Conservation (phyloP, 2,888 invertebrate genomes). For the Sarcophaga variegata region DNA sequence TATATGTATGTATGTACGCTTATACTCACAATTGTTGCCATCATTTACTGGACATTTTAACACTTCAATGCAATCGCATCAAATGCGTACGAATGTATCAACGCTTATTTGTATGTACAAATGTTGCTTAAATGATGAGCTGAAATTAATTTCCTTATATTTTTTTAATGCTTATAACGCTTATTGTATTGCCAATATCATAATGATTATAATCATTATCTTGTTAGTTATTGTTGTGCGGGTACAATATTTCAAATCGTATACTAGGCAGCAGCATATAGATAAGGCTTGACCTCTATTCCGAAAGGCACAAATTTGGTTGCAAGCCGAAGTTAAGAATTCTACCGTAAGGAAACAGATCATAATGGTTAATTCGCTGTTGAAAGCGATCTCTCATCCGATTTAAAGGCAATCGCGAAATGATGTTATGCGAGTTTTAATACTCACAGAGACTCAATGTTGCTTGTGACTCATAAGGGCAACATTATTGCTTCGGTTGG, state of each 20-base stretch:
- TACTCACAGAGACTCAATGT: no score
- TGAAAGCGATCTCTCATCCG: no score
- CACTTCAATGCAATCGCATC: slow-evolving; percentile 44
- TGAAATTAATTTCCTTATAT: slow-evolving; percentile 57
- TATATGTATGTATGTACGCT: background rate
- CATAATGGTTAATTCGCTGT: no score
- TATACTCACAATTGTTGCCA: background rate
- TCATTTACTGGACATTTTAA: slow-evolving; percentile 30
- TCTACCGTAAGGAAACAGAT: no score
- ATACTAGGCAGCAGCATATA: background rate
- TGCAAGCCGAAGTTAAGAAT: no score
- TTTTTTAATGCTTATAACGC: background rate
- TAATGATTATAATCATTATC: slow-evolving; percentile 11
- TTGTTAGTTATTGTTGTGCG: background rate
- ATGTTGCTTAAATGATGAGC: background rate
- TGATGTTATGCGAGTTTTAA: no score
- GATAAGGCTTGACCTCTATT: slow-evolving; percentile 22
- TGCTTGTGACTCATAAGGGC: no score
- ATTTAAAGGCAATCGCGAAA: no score
- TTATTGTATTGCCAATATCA: slow-evolving; percentile 29
- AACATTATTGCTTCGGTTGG: no score
- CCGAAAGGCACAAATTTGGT: no score
- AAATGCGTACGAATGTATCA: background rate
- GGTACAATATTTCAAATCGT: slow-evolving; percentile 3
- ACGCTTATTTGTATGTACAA: background rate